Evolutionary conservation across 2,113 vertebrate species (phyloP).

Genomic region (Nesoenas mayeri): DNA sequence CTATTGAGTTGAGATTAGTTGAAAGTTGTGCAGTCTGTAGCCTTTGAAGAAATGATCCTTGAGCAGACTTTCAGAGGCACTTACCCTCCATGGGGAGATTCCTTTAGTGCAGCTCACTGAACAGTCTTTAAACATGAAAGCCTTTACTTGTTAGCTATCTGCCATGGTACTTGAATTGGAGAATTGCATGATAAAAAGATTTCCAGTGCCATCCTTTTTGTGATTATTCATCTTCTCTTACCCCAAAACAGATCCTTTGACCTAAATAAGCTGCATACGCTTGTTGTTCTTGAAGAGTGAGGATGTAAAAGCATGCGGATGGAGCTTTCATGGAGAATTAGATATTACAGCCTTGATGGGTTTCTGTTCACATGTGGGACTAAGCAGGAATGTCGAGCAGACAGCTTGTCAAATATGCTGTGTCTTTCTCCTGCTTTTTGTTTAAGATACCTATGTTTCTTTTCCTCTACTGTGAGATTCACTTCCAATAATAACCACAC

Average conservation of each 20-base stretch:
- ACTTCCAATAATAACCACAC: slow-evolving; percentile 4
- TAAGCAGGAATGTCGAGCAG: neutral
- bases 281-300: neutral
- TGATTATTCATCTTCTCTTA: neutral
- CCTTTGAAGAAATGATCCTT: neutral
- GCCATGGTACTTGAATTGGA: neutral
- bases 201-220: neutral
- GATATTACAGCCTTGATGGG: neutral
- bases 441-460: neutral
- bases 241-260: neutral
- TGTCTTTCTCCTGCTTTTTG: slow-evolving; percentile 6
- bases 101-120: neutral
- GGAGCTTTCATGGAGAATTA: neutral
- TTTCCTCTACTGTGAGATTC: neutral
- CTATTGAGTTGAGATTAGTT: neutral
- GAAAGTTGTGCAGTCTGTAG: neutral
- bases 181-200: neutral
- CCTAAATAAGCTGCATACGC: slow-evolving; percentile 29
- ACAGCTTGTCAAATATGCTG: neutral
- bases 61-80: neutral
- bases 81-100: neutral
- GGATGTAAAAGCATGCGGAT: neutral
- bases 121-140: neutral
- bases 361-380: neutral
- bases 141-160: neutral